A percentile compares a stretch with the other conserved stretches of the same genome.
Evolutionary conservation across 1,140 invertebrate species (phyloP).

Genomic region (Temnothorax curvispinosus): DNA sequence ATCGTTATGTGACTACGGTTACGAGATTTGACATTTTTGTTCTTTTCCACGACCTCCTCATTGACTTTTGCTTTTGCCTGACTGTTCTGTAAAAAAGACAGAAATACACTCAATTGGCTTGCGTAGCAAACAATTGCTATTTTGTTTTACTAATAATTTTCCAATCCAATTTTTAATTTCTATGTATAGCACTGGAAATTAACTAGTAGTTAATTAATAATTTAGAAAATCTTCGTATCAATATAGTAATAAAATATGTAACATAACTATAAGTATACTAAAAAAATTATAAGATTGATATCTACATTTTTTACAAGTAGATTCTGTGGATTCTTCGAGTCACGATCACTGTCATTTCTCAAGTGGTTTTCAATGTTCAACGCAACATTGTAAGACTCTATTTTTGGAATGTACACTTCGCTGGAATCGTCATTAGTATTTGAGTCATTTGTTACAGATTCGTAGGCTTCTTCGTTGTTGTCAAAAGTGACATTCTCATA

Average conservation of each 20-base stretch:
- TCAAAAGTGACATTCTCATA: constrained; percentile 2
- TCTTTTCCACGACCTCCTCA: constrained; percentile 35
- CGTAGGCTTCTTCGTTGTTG: background rate
- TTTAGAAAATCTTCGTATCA: constrained; percentile 6
- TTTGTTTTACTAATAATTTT: background rate
- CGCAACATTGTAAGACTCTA: constrained; percentile 7
- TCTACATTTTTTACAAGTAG: constrained; percentile 7
- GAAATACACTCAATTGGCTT: background rate
- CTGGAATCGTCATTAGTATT: background rate
- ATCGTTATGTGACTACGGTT: constrained; percentile 80
- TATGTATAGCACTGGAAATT: background rate
- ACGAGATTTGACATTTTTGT: constrained; percentile 59
- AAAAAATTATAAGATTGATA: background rate
- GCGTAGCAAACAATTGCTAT: background rate
- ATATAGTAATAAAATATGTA: background rate
- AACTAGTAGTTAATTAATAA: background rate
- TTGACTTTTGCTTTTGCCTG: background rate
- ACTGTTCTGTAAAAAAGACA: background rate
- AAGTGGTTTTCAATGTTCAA: constrained; percentile 2
- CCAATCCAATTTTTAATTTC: constrained; percentile 17
- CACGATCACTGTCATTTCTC: constrained; percentile 27
- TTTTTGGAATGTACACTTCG: constrained; percentile 35
- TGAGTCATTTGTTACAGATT: background rate
- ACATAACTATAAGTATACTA: background rate
- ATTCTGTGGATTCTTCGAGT: constrained; percentile 26